Evolutionary conservation across 2,113 vertebrate species (phyloP).

Genomic region (Chaetura pelagica): DNA sequence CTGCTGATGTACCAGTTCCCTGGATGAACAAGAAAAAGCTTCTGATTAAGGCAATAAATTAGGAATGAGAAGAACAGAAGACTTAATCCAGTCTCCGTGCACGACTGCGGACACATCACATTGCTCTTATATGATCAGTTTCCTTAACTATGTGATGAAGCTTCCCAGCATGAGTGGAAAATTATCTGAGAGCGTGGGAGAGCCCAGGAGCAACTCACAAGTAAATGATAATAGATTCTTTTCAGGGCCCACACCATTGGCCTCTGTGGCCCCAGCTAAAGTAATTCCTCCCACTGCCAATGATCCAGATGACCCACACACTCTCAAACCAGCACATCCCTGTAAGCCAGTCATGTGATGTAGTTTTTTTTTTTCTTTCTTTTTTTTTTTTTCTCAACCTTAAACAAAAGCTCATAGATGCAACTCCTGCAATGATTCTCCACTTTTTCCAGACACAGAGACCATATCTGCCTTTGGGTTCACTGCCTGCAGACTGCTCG

Average conservation of each 20-base stretch:
- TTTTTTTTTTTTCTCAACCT: background rate
- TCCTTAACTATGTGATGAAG: background rate
- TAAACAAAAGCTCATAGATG: background rate
- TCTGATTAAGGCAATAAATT: background rate
- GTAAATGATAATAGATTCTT: background rate
- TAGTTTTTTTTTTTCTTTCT: background rate
- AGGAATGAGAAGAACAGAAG: background rate
- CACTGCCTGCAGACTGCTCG: background rate
- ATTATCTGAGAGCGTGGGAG: background rate
- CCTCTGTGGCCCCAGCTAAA: background rate
- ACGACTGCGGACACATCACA: background rate
- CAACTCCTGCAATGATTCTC: background rate
- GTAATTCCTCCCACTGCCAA: background rate
- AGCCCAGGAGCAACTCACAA: background rate
- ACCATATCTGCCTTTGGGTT: background rate
- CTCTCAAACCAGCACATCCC: background rate
- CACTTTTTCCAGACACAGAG: background rate
- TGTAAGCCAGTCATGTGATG: background rate
- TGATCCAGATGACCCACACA: background rate
- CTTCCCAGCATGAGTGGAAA: background rate
- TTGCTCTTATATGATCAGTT: background rate
- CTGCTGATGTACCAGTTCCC: background rate
- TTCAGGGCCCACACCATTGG: fast-evolving
- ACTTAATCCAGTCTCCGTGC: background rate
- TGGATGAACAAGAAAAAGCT: background rate